Evolutionary conservation across 2,888 invertebrate genomes (phyloP), one percentile per base, ranked within the genome.

Genomic region (Lasioglossum calceatum): DNA sequence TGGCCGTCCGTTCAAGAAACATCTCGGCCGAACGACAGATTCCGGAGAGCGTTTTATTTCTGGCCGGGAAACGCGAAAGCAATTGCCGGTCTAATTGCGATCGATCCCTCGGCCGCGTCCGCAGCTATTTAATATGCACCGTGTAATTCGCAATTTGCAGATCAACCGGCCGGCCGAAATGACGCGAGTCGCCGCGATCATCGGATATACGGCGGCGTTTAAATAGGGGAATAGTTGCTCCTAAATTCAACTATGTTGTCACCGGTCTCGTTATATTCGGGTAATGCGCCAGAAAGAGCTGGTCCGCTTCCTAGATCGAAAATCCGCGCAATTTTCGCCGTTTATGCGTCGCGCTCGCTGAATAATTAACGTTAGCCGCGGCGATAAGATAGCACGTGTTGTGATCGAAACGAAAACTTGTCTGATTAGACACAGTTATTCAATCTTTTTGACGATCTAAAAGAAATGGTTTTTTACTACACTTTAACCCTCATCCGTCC

Each of bases 61-160:
- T 67, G 36, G 36, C 67, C 67, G 19, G 36, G 67, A 27, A 27
- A 73, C 44, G 27, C 42, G 42, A 47, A 73, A 73, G 73, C n/a
- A 73, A 47, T 73, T 39, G 73, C 23, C 42, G 27, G 36, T 74
- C 74, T 74, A 44, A 50, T 50, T 74, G 74, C 74, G 39, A 50
- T 36, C 32, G 50, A 74, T 74, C 54, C 27, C 32, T 36, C 74
- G 12, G 32, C 12, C 36, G 36, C 23, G 39, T 36, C 39, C 39
- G 23, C 70, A 23, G 70, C 70, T 70, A 36, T 70, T 77, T 67
- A 67, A 64, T 67, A 67, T 39, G 61, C 61, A 64, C 61, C 36
- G 67, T 67, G 36, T 67, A 67, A 67, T 36, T 67, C 36, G 36
- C 67, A 67, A 67, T 67, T 67, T 67, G 67, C 67, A 36, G 67